phyloP scores from a whole-genome alignment of 2,888 invertebrate genomes.

The Yponomeuta evonymella region DNA sequence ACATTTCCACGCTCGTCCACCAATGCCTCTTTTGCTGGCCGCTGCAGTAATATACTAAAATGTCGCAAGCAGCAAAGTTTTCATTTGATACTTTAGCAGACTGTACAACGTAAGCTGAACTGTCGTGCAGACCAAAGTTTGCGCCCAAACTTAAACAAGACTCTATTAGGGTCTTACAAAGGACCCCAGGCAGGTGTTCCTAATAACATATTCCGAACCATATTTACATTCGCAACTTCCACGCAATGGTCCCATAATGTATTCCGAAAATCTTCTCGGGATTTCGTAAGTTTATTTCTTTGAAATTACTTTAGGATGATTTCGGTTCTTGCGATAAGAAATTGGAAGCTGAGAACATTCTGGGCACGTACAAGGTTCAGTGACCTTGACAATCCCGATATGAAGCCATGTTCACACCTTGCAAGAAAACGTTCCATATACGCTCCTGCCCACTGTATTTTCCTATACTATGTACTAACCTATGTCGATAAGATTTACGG shows the following conservation, averaged over 20 bases:
- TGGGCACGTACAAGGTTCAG: not conserved
- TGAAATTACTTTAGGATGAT: not conserved
- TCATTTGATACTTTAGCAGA: not conserved
- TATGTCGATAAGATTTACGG: too few species aligned
- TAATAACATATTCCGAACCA: slow-evolving; percentile 3
- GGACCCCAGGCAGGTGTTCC: not conserved
- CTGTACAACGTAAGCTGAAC: not conserved
- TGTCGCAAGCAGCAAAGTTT: too few species aligned
- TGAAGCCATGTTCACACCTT: not conserved
- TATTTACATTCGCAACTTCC: not conserved
- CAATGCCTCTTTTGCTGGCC: too few species aligned
- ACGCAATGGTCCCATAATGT: not conserved
- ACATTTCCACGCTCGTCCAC: too few species aligned
- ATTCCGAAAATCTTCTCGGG: not conserved
- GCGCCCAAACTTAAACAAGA: not conserved
- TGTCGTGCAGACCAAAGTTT: too few species aligned
- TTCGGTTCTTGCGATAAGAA: not conserved
- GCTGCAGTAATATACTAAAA: too few species aligned
- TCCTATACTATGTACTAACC: too few species aligned
- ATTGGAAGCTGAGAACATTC: not conserved
- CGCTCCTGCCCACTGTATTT: too few species aligned
- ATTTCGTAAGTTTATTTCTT: not conserved
- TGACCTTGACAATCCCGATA: not conserved
- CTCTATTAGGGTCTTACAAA: not conserved
- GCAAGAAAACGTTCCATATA: not conserved